phyloP scores from a whole-genome alignment of 1,140 invertebrate species.

The Drosophila novamexicana region DNA sequence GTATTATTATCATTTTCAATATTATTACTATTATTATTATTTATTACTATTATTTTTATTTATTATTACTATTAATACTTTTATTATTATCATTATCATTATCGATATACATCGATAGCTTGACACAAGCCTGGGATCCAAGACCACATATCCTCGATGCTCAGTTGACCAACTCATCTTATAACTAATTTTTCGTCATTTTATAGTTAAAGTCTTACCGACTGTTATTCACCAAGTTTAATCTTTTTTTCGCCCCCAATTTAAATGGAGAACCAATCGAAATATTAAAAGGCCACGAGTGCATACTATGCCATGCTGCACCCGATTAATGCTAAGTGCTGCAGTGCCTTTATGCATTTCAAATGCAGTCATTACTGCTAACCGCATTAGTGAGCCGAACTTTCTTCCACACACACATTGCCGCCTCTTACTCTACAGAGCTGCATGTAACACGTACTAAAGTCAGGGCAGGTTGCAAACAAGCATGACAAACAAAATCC shows the following conservation, averaged over 20 bases:
- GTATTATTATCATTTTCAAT: too few relatives aligned
- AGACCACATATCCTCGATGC: too few relatives aligned
- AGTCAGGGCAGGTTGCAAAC: slow-evolving; percentile 13
- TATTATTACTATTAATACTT: too few relatives aligned
- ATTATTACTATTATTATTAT: too few relatives aligned
- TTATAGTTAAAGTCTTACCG: too few relatives aligned
- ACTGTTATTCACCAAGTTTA: too few relatives aligned
- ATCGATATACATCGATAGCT: too few relatives aligned
- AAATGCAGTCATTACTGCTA: slow-evolving; percentile 47
- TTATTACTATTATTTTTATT: too few relatives aligned
- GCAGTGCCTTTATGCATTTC: slow-evolving; percentile 42
- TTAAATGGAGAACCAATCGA: slow-evolving; percentile 15
- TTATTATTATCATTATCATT: too few relatives aligned
- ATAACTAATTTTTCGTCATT: too few relatives aligned
- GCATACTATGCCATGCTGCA: background rate
- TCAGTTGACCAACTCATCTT: too few relatives aligned
- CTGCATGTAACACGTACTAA: background rate
- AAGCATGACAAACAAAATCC: slow-evolving; percentile 35
- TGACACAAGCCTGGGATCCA: too few relatives aligned
- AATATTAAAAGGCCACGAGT: slow-evolving; percentile 17
- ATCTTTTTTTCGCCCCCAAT: background rate
- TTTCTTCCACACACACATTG: background rate
- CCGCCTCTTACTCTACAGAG: background rate
- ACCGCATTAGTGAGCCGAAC: slow-evolving; percentile 37
- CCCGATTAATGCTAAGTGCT: slow-evolving; percentile 37